Evolutionary conservation across 1,140 invertebrate species (phyloP).

Genomic region (Drosophila elegans): DNA sequence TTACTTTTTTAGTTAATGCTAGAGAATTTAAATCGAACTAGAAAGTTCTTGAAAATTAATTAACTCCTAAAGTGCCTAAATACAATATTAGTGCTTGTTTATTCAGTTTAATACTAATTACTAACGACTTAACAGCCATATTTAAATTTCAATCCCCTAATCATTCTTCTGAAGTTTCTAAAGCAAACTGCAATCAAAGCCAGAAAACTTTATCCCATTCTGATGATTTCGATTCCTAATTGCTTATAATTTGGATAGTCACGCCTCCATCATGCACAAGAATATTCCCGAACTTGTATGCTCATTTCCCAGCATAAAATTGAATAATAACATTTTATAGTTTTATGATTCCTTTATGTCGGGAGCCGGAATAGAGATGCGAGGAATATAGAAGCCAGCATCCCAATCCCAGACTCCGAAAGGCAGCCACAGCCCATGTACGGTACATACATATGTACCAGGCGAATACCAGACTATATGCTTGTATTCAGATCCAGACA

Average conservation of each 20-base stretch:
- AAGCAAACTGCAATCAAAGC: background rate
- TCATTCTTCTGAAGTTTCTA: background rate
- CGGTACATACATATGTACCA: slow-evolving; percentile 32
- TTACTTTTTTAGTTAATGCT: too few relatives aligned
- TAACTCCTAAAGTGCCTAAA: too few relatives aligned
- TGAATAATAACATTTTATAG: slow-evolving; percentile 79
- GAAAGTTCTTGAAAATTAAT: too few relatives aligned
- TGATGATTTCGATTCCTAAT: slow-evolving; percentile 3
- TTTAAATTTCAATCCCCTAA: too few relatives aligned
- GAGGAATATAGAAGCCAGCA: slow-evolving; percentile 12
- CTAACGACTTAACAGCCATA: too few relatives aligned
- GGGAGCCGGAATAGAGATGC: slow-evolving; percentile 20
- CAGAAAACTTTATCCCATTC: background rate
- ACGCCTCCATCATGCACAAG: background rate
- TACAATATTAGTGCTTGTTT: too few relatives aligned
- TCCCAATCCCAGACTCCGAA: slow-evolving; percentile 16
- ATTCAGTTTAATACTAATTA: too few relatives aligned
- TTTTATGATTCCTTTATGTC: slow-evolving; percentile 77
- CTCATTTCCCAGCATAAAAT: slow-evolving; percentile 52
- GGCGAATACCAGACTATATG: slow-evolving; percentile 13
- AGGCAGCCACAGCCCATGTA: slow-evolving; percentile 63
- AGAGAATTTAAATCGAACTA: too few relatives aligned
- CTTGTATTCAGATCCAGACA: slow-evolving; percentile 50
- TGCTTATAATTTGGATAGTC: slow-evolving; percentile 12
- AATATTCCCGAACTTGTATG: slow-evolving; percentile 28